phyloP scores from a whole-genome alignment of 2,797 vertebrate genomes.

The Spinus pinus region DNA sequence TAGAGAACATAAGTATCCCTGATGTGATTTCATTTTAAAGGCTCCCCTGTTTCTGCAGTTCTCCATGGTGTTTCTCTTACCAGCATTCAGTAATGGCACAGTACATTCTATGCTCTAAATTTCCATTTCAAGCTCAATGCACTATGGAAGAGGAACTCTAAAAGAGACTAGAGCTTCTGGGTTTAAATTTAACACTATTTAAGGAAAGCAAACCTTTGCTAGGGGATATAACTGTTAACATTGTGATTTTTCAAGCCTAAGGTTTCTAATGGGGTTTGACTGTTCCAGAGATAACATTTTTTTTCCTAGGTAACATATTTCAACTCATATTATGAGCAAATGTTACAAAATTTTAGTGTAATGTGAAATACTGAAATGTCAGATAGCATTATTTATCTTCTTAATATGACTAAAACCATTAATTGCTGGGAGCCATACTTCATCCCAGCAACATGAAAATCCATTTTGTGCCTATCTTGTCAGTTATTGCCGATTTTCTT shows the following conservation, averaged over 20 bases:
- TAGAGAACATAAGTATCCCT: not conserved
- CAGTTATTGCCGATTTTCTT: constrained; percentile 61
- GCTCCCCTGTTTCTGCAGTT: not conserved
- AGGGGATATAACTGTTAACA: constrained; percentile 76
- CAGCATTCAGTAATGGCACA: not conserved
- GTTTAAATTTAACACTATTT: constrained; percentile 80
- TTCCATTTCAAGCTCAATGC: constrained; percentile 72
- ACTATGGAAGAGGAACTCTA: constrained; percentile 62
- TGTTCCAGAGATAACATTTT: constrained; percentile 76
- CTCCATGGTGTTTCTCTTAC: not conserved
- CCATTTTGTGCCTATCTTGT: constrained; percentile 68
- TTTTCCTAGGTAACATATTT: constrained; percentile 80
- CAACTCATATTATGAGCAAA: constrained; percentile 77
- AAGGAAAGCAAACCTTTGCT: constrained; percentile 75
- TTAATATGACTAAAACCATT: constrained; percentile 74
- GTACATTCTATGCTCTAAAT: constrained; percentile 53
- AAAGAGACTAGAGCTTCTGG: constrained; percentile 71
- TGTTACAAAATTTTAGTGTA: constrained; percentile 76
- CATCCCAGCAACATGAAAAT: constrained; percentile 70
- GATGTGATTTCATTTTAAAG: not conserved
- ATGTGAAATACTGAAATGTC: constrained; percentile 81
- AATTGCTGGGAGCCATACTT: constrained; percentile 77
- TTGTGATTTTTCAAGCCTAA: constrained; percentile 77
- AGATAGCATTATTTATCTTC: constrained; percentile 77
- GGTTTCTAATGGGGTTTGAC: constrained; percentile 80